phyloP scores from a whole-genome alignment of 2,888 invertebrate genomes.

The Heliconius charithonia region DNA sequence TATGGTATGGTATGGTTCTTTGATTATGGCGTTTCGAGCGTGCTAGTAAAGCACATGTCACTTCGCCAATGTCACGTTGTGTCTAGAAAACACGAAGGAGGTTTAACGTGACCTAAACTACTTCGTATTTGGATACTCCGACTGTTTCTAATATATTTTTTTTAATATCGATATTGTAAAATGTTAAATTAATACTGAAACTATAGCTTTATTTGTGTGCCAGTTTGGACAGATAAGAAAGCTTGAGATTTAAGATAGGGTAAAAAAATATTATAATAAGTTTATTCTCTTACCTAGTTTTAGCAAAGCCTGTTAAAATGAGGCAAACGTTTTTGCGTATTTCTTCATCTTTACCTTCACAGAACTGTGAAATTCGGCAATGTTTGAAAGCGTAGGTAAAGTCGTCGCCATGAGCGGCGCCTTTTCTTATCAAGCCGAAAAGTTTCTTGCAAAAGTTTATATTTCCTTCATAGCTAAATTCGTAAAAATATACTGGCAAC shows the following conservation, averaged over 20 bases:
- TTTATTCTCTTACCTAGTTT: conserved; percentile 57
- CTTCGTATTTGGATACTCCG: no score
- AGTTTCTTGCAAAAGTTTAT: conserved; percentile 52
- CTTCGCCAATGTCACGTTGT: no score
- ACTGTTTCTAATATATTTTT: no score
- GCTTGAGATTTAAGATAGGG: neutral
- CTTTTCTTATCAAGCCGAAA: conserved; percentile 52
- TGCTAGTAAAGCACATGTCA: no score
- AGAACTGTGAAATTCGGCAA: conserved; percentile 37
- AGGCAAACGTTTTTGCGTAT: conserved; percentile 52
- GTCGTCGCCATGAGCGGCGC: conserved; percentile 60
- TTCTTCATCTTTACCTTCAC: conserved; percentile 48
- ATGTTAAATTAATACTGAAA: no score
- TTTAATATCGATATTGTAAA: no score
- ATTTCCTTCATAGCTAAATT: conserved; percentile 61
- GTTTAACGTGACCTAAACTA: no score
- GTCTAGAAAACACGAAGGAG: no score
- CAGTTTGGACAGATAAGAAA: no score
- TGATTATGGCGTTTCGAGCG: no score
- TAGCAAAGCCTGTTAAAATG: conserved; percentile 66
- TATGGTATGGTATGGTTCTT: no score
- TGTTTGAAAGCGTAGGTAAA: conserved; percentile 47
- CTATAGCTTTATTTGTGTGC: no score
- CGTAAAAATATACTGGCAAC: conserved; percentile 57
- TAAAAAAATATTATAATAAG: neutral